These are phyloP conservation scores for Drosophila buzzatii DNA, from an alignment of 2,888 invertebrate species.

Conservation along the genomic window DNA sequence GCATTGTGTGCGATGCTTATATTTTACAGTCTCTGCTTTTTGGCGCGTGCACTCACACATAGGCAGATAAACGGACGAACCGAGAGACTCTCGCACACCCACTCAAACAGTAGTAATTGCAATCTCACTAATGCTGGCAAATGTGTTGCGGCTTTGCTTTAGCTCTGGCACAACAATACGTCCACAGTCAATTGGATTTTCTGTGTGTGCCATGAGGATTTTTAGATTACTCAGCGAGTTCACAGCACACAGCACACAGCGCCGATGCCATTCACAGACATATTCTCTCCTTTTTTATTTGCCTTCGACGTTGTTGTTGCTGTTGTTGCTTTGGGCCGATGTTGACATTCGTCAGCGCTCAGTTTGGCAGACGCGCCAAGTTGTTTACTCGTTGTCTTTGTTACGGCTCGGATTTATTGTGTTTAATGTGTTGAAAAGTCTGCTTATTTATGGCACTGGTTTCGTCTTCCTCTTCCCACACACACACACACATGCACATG, in stretches of 20 bases:
- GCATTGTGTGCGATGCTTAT: conserved; percentile 37
- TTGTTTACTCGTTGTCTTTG: conserved; percentile 63
- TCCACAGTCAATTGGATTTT: conserved; percentile 72
- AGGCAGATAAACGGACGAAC: neutral
- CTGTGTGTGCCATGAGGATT: conserved; percentile 39
- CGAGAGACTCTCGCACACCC: neutral
- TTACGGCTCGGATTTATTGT: conserved; percentile 74
- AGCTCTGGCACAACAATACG: conserved; percentile 32
- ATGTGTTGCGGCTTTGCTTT: conserved; percentile 60
- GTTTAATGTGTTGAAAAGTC: conserved; percentile 82
- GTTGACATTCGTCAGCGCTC: conserved; percentile 67
- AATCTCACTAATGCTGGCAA: conserved; percentile 74
- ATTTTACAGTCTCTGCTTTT: conserved; percentile 36
- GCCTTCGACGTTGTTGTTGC: conserved; percentile 24
- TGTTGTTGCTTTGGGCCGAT: conserved; percentile 40
- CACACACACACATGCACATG: neutral
- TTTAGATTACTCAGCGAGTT: conserved; percentile 58
- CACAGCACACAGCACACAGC: conserved; percentile 30
- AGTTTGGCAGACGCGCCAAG: conserved; percentile 68
- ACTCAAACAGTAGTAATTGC: conserved; percentile 58
- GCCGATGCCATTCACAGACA: conserved; percentile 40
- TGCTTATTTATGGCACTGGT: conserved; percentile 70
- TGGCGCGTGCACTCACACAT: conserved; percentile 6
- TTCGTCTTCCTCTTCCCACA: conserved; percentile 1
- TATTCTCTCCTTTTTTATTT: conserved; percentile 19